Base-by-base conservation (phyloP, 2,888 invertebrate genomes). In the Caenorhabditis angaria region DNA sequence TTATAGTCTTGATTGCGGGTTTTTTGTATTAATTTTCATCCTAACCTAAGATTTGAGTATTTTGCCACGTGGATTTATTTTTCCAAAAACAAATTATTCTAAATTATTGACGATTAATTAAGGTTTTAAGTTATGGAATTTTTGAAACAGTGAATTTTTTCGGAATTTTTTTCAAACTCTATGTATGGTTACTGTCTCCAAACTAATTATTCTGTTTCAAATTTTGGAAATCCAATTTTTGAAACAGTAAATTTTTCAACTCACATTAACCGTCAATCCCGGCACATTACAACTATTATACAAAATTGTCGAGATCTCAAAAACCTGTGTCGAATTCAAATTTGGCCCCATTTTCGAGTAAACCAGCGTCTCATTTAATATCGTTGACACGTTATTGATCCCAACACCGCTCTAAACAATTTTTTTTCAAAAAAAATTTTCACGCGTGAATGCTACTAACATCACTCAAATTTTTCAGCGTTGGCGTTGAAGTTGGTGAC, bases 381-480 rank as follows among this genome's bases (percentile, higher is more conserved):
- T 58, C 18, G 51, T 71, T 12, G 71, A 57, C 6, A 71, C 61
- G 53, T 71, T 71, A 29, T 71, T 71, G 5, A 57, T 62, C 0
- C 72, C 76, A n/a, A 76, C 64, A 14, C 69, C 69, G 48, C 72
- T 67, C 71, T 67, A 54, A 35, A 61, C 8, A 2, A 18, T 27
- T 53, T 41, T 22, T n/a, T 29, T 41, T 14, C 2, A 1, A 12
- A 29, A 53, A 54, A 27, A 41, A 28, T 25, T 55, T 55, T 56
- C 27, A 56, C n/a, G 8, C 2, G n/a, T 29, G 27, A 56, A 56
- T 12, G 12, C 29, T 32, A 71, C 71, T 63, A 61, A 71, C 71
- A 66, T 71, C 71, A 41, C 71, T 71, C 67, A 71, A 71, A 71
- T 71, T 71, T 71, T 71, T 71, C 66, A 71, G 71, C 71, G 71